Evolutionary conservation across 2,113 vertebrate genomes (phyloP).

Genomic region (Bubo scandiacus): DNA sequence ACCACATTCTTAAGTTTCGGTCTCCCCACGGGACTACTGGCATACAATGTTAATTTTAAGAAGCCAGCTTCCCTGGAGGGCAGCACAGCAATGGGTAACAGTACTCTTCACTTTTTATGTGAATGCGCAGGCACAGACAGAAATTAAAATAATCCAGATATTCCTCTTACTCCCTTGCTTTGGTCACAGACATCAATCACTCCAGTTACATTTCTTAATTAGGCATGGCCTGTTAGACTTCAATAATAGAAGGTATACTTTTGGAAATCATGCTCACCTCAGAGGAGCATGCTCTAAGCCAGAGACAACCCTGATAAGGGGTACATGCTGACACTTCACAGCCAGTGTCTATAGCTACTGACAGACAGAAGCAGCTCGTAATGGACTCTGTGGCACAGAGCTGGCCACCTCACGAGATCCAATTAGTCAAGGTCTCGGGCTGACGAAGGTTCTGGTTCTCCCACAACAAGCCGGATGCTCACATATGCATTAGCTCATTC

Average conservation of each 20-base stretch:
- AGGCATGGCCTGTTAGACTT: background rate
- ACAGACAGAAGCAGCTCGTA: fast-evolving
- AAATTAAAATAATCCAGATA: background rate
- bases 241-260: fast-evolving
- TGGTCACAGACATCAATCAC: background rate
- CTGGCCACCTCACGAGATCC: background rate
- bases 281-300: background rate
- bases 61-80: background rate
- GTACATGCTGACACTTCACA: background rate
- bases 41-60: background rate
- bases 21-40: background rate
- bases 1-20: background rate
- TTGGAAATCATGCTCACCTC: background rate
- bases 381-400: background rate
- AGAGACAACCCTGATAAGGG: fast-evolving
- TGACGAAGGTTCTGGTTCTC: background rate
- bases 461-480: background rate
- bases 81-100: background rate
- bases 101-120: background rate
- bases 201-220: background rate
- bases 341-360: background rate
- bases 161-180: background rate
- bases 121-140: background rate
- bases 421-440: background rate
- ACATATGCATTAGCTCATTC: background rate